Evolutionary conservation across 1,140 invertebrate genomes (phyloP), one percentile per base, ranked within the genome.

Genomic region (Scaptomyza graminum): DNA sequence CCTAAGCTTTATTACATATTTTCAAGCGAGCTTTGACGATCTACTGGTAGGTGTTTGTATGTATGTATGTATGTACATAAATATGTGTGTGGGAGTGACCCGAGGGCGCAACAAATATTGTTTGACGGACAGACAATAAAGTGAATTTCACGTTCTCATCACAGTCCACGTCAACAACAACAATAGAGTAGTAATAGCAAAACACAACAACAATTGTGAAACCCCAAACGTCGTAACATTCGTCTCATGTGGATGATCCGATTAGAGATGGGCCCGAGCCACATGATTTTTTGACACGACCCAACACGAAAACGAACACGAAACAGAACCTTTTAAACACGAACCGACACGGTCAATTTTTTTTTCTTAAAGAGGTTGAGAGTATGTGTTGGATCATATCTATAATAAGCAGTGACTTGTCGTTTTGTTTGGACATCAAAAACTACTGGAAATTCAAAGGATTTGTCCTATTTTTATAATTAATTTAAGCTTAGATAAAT

Each of bases 91-190:
- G 76, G 74, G 83, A 69, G 78, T 63, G 83, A 62, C 83, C 69
- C 71, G 82, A 82, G 79, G 82, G 82, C 82, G 71, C 82, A 82
- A 82, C 83, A 62, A 87, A 85, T 81, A 85, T 78, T 87, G 83
- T 85, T 87, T 82, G 78, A 67, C 81, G 80, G 44, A 75, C 71
- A 87, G 82, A 82, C 70, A 88, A 87, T 87, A 87, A 88, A 87
- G 71, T 82, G 80, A 87, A 87, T 87, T 87, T 87, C 79, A 87
- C 79, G 82, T 82, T 85, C 78, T 85, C 83, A 85, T 87, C 74
- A 82, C 82, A 70, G 59, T 22, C 2, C 18, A 3, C 18, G 18
- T 1, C 50, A 76, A 37, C 76, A 75, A 37, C 72, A 60, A 18
- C 55, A 64, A 49, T 7, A 31, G 1, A 31, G 7, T 7, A 31